A percentile compares a stretch with the other conserved stretches of the same genome.
phyloP scores from a whole-genome alignment of 2,113 vertebrate species.

The Dermatemys mawii region DNA sequence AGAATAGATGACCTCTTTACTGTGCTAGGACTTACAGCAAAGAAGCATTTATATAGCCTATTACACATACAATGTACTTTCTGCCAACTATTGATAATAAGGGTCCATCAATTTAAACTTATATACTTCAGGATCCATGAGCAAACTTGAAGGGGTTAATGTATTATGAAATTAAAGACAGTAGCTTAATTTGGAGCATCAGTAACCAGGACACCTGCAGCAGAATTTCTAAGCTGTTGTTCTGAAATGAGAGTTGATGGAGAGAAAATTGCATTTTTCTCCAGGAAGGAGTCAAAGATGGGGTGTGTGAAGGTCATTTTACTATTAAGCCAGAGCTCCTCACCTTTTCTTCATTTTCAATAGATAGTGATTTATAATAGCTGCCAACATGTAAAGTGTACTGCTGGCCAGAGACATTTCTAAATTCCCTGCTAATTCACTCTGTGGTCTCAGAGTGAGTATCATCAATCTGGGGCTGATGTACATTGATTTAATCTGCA shows the following conservation, averaged over 20 bases:
- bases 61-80: neutral
- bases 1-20: neutral
- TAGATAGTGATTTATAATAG: neutral
- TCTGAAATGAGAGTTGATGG: neutral
- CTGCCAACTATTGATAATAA: slow-evolving; percentile 8
- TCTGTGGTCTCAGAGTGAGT: neutral
- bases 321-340: slow-evolving; percentile 23
- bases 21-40: neutral
- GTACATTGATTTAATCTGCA: neutral
- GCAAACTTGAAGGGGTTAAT: neutral
- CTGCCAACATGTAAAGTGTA: neutral
- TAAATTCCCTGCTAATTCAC: neutral
- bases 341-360: neutral
- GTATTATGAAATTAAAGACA: neutral
- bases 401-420: neutral
- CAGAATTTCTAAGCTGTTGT: neutral
- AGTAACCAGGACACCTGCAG: slow-evolving; percentile 9
- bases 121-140: neutral
- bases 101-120: neutral
- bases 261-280: slow-evolving; percentile 41
- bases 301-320: slow-evolving; percentile 13
- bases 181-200: neutral
- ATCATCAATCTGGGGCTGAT: neutral
- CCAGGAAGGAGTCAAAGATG: slow-evolving; percentile 36
- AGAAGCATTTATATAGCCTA: neutral